Percentiles rank a stretch among this genome's conserved stretches.
Conservation (phyloP, 2,797 vertebrate species). For the Chiloscyllium punctatum region DNA sequence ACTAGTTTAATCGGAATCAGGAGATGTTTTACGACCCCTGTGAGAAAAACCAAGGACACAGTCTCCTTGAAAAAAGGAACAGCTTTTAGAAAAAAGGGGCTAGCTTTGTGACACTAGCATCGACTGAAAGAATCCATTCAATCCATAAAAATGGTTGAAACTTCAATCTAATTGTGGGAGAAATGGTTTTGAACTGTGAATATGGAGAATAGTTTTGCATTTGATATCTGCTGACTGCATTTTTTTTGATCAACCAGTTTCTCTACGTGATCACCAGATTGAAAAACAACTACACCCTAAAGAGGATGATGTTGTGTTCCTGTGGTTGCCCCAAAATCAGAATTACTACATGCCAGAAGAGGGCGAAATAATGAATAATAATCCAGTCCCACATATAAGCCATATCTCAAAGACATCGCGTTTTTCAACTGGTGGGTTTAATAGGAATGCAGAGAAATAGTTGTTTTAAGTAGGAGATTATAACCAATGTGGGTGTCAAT, state of each 20-base stretch:
- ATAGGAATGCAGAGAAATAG: neutral
- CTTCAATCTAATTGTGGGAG: neutral
- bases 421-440: neutral
- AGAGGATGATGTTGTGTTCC: conserved; percentile 70
- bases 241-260: conserved; percentile 44
- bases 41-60: no score
- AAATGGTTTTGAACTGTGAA: neutral
- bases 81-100: no score
- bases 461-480: neutral
- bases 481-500: no score
- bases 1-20: no score
- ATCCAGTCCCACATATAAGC: conserved; percentile 50
- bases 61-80: no score
- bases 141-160: neutral
- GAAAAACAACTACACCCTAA: conserved; percentile 64
- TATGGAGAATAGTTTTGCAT: neutral
- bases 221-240: conserved; percentile 22
- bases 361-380: neutral
- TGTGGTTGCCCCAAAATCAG: conserved; percentile 54
- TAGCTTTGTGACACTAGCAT: conserved; percentile 40
- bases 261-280: conserved; percentile 52
- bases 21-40: no score
- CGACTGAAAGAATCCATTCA: conserved; percentile 7
- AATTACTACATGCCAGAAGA: conserved; percentile 47
- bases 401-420: conserved; percentile 57